A percentile compares a stretch with the other conserved stretches of the same genome.
Evolutionary conservation across 2,113 vertebrate species (phyloP).

Genomic region (Gavia stellata): DNA sequence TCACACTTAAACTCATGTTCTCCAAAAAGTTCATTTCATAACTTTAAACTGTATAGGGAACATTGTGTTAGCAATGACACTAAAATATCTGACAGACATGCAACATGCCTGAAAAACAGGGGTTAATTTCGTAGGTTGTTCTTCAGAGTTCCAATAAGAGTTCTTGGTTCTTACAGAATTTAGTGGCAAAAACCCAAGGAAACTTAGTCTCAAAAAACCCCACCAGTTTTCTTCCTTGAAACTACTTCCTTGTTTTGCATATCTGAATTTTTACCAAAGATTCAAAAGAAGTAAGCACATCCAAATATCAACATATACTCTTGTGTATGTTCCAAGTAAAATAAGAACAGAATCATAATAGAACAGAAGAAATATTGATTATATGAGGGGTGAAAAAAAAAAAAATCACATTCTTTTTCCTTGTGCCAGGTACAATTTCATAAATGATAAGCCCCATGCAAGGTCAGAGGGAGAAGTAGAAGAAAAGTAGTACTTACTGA

Average conservation of each 20-base stretch:
- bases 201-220: neutral
- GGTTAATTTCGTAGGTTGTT: neutral
- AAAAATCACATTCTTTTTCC: neutral
- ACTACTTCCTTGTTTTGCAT: neutral
- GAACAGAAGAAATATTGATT: neutral
- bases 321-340: neutral
- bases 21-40: neutral
- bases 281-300: neutral
- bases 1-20: neutral
- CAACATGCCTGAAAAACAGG: neutral
- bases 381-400: neutral
- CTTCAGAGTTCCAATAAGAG: neutral
- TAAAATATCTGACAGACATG: neutral
- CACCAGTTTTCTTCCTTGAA: neutral
- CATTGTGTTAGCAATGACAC: neutral
- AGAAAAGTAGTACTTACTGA: constrained; percentile 63
- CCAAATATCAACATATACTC: neutral
- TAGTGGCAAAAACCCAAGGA: neutral
- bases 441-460: neutral
- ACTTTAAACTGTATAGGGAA: neutral
- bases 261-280: neutral
- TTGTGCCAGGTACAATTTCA: neutral
- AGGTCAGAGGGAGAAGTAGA: neutral
- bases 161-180: neutral
- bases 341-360: neutral